Evolutionary conservation across 2,797 vertebrate genomes (phyloP), one percentile per base, ranked within the genome.

Genomic region (Pterois miles): DNA sequence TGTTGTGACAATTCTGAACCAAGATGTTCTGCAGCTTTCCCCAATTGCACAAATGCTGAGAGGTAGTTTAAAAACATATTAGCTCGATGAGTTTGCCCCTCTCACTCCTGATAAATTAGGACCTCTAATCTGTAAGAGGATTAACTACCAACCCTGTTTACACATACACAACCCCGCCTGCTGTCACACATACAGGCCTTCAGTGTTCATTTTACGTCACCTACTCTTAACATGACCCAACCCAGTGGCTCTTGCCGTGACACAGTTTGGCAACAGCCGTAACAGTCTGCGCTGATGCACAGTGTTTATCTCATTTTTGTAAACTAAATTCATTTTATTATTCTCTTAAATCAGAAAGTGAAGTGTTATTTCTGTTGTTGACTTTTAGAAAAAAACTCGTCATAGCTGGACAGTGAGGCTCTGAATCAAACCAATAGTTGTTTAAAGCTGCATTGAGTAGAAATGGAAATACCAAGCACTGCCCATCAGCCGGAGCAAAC

Each of bases 121-220:
- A 95, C 82, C 92, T 94, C 86, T 93, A 95, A 95, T 95, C 93
- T 95, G 84, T 94, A 96, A 96, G 89, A 91, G 93, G 94, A 94
- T 96, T 95, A 95, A 56, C 70, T 84, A 86, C 92, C 91, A 92
- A 86, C 81, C 75, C 89, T 82, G 79, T 87, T 85, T 76, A 77
- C 77, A 71, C 88, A 78, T 64, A 23, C 59, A 60, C 33, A 29
- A 29, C 18, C 75, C 73, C 33, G 57, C 81, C 71, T 46, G 40
- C 76, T 46, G 71, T 77, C 78, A 78, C 82, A 60, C 71, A 73
- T 62, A 50, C 38, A 74, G 71, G 31, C 73, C 34, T 64, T 74
- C 64, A 38, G 57, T 18, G 50, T 71, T 74, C 40, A 27, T 38
- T 82, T 67, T 63, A 81, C 64, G 22, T 88, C 87, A 81, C 72